A percentile compares a stretch with the other conserved stretches of the same genome.
Conservation (phyloP, 2,797 vertebrate genomes). For the Ptychobarbus kaznakovi region DNA sequence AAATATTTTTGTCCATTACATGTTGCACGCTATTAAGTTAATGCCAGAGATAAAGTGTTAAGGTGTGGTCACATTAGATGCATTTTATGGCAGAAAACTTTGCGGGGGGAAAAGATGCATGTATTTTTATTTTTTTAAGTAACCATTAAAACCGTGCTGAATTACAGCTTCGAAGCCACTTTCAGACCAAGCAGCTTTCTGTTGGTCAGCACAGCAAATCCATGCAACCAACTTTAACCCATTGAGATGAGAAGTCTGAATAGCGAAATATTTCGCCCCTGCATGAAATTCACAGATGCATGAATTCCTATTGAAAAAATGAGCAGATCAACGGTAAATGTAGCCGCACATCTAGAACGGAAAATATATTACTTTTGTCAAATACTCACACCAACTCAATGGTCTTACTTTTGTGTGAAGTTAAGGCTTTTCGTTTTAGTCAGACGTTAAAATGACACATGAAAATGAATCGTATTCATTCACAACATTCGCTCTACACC, state of each 20-base stretch:
- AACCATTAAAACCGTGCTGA: neutral
- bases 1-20: neutral
- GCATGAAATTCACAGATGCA: neutral
- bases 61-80: neutral
- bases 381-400: neutral
- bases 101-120: neutral
- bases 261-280: fast-evolving
- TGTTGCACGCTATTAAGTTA: neutral
- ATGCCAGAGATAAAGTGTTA: neutral
- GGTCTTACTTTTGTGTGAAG: neutral
- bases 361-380: neutral
- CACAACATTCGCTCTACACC: neutral
- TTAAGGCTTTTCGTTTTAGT: neutral
- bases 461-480: neutral
- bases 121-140: neutral
- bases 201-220: neutral
- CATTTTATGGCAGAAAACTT: neutral
- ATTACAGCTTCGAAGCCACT: neutral
- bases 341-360: neutral
- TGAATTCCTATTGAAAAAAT: neutral
- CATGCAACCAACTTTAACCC: neutral
- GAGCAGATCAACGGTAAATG: neutral
- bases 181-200: neutral
- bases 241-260: neutral
- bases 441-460: neutral